A percentile compares a stretch with the other conserved stretches of the same genome.
Conservation (phyloP, 2,113 vertebrate genomes). For the Rhipidura dahli region DNA sequence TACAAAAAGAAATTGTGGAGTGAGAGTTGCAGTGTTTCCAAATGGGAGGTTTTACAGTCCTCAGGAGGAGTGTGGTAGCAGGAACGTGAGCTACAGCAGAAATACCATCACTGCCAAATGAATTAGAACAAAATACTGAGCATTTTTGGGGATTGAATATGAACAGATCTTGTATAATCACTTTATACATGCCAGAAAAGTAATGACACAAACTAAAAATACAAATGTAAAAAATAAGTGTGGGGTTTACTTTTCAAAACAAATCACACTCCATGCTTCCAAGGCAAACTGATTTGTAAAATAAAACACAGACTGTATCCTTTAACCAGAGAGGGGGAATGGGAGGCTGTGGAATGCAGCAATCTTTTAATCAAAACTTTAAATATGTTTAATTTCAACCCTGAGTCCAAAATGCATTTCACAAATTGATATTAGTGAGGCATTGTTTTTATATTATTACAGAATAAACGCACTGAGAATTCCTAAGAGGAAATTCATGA, state of each 20-base stretch:
- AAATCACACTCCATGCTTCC: not conserved
- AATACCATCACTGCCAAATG: not conserved
- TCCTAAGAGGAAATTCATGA: not conserved
- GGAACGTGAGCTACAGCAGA: not conserved
- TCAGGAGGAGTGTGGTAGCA: not conserved
- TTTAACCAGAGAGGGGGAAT: not conserved
- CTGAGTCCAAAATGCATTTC: not conserved
- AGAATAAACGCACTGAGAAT: not conserved
- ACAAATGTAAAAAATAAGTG: not conserved
- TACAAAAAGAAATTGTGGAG: not conserved
- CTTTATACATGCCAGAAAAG: not conserved
- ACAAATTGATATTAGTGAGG: not conserved
- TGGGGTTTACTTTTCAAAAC: constrained; percentile 35
- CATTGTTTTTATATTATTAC: not conserved
- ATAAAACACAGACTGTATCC: not conserved
- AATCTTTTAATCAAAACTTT: not conserved
- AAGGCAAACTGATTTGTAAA: constrained; percentile 15
- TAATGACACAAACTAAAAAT: not conserved
- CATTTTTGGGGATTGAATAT: not conserved
- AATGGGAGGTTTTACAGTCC: not conserved
- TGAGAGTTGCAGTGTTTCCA: not conserved
- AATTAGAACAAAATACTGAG: not conserved
- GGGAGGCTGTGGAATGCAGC: not conserved
- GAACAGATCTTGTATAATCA: not conserved
- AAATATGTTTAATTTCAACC: not conserved